Base-by-base conservation (phyloP, 2,113 vertebrate species). In the Coptodon bakossiorum region DNA sequence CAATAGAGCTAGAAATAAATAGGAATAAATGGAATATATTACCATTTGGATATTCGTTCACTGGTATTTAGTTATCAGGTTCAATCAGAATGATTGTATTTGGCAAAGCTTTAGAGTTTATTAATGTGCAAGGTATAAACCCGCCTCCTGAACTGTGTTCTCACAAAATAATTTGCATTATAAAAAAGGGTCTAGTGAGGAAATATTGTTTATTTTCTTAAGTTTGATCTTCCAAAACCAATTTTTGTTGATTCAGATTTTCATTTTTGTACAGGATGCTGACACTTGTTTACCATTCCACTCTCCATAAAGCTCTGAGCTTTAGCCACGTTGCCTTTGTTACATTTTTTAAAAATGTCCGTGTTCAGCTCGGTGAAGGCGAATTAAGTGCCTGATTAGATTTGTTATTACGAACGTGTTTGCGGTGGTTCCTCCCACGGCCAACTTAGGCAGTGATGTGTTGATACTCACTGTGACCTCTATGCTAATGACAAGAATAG, bases 361-460 rank as follows among this genome's bases (percentile, higher is more conserved):
- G 5, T 12, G 59, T 11, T 63, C 31, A 36, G 66, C 66, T 71
- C 3, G n/a, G n/a, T 24, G 66, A 43, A 14, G 66, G 12, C 1
- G 36, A 71, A 7, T 40, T 16, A 24, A 24, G 36, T 24, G 7
- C n/a, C n/a, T 6, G 66, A 24, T 71, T 43, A 16, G 66, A 71
- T 24, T 43, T 71, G 66, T 43, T 71, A 43, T 14, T 14, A 71
- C 36, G 36, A 66, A 43, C n/a, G 2, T 43, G 38, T 0, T 27
- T 16, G 66, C 14, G 9, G 68, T 45, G 68, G 68, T 6, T 68
- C 6, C 38, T 43, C 38, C 66, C 68, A 43, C 5, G 3, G 13
- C 22, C 5, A 16, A 16, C 38, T 27, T 24, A 0, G 22, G 22
- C 3, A 45, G 6, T 16, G 22, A 17, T 73, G 40, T 2, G 13